phyloP scores from a whole-genome alignment of 2,113 vertebrate genomes.

The Bos taurus region DNA sequence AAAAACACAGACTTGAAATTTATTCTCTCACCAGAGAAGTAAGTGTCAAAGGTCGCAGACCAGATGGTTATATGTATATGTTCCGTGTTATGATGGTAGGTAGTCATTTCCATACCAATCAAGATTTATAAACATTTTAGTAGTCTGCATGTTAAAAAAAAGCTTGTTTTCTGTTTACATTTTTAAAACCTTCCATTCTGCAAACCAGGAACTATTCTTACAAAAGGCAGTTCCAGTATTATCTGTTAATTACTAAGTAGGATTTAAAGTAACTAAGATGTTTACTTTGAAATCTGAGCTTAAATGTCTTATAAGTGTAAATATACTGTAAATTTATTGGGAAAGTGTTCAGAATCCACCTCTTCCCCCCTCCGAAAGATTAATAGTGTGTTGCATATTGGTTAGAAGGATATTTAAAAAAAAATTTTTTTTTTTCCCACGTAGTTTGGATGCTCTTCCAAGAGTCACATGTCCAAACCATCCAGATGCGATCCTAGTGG shows the following conservation, averaged over 20 bases:
- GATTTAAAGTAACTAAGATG: background rate
- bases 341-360: background rate
- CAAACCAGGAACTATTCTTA: background rate
- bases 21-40: background rate
- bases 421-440: background rate
- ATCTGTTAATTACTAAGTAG: background rate
- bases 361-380: background rate
- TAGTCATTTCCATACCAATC: background rate
- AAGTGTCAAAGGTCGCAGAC: background rate
- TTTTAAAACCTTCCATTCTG: background rate
- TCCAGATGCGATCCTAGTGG: slow-evolving; percentile 95
- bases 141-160: background rate
- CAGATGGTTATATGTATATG: background rate
- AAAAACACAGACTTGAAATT: background rate
- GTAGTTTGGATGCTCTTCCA: slow-evolving; percentile 91
- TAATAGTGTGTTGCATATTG: background rate
- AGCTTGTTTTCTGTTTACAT: background rate
- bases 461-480: slow-evolving; percentile 97
- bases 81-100: background rate
- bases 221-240: background rate
- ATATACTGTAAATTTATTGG: background rate
- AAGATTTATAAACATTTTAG: background rate
- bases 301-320: background rate
- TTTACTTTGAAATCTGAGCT: background rate
- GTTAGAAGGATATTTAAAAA: slow-evolving; percentile 8